Conservation (phyloP, 1,140 invertebrate genomes). For the Drosophila persimilis region DNA sequence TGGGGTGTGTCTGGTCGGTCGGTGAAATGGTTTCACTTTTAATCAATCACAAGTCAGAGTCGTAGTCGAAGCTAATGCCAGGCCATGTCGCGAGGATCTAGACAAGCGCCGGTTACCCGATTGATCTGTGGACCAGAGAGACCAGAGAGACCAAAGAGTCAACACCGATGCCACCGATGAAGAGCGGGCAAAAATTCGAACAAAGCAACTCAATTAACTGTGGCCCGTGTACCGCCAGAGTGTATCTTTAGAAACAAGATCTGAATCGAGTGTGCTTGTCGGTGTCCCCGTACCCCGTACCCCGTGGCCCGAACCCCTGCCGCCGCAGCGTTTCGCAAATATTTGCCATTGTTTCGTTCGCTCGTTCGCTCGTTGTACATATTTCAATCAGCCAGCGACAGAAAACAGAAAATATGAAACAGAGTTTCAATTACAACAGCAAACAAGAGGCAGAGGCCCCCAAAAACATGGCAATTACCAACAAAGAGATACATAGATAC, state of each 20-base stretch:
- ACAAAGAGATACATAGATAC: conserved; percentile 9
- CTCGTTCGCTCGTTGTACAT: conserved; percentile 29
- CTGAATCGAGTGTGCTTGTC: conserved; percentile 29
- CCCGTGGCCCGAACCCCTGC: conserved; percentile 4
- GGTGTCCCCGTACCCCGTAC: conserved; percentile 5
- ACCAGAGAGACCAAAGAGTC: too few relatives aligned
- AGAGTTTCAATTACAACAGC: conserved; percentile 63
- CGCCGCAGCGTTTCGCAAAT: conserved; percentile 62
- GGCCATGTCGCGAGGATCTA: conserved; percentile 18
- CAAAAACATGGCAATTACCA: conserved; percentile 66
- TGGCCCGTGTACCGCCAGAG: not conserved
- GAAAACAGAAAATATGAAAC: conserved; percentile 27
- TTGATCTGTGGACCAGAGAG: conserved; percentile 7
- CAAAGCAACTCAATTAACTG: conserved; percentile 69
- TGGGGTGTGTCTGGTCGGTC: not conserved
- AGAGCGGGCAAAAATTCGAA: not conserved
- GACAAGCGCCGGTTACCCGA: conserved; percentile 8
- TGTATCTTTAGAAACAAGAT: conserved; percentile 16
- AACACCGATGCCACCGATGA: too few relatives aligned
- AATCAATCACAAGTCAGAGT: conserved; percentile 20
- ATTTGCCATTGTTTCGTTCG: conserved; percentile 66
- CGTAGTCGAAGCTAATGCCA: conserved; percentile 14
- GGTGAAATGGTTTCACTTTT: conserved; percentile 44
- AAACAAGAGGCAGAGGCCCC: conserved; percentile 34
- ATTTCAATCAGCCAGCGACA: conserved; percentile 61